Evolutionary conservation across 2,797 vertebrate genomes (phyloP), one percentile per base, ranked within the genome.

Genomic region (Merluccius polli): DNA sequence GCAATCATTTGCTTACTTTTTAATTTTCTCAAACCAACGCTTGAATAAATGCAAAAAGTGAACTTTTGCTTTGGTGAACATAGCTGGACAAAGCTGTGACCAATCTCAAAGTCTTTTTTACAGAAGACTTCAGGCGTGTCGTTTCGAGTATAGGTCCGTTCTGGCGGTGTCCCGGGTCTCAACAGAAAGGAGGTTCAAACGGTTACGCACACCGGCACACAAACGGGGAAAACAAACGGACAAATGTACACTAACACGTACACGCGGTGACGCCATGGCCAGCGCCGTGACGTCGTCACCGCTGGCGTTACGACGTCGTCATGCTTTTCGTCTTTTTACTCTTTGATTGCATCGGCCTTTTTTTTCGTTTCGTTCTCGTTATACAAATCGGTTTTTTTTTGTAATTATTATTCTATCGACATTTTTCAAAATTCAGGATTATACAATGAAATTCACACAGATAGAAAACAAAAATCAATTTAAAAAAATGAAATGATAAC

Each of bases 211-310:
- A 44, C 12, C 35, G 35, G 2, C 35, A 36, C 35, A 59, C 73
- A 79, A 81, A 86, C 77, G 24, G 48, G 48, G 77, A 63, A 87
- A 84, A 92, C 87, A 83, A 84, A 91, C 80, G 71, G 84, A 85
- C 82, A 88, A 78, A 89, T 86, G 87, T 85, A 86, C 48, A 90
- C 31, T 85, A 1, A 87, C 74, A 88, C 81, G 12, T 13, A 69
- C 89, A 87, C 90, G 83, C 89, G 71, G 82, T 90, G 91, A 91
- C 90, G 89, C 91, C 90, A 89, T 86, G 90, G 90, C 92, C 91
- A 90, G 90, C 89, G 82, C 21, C 81, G 82, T 92, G 92, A 93
- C 89, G 88, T 91, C 89, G 86, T 88, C 81, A 81, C 89, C 86
- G 87, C 89, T 87, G 90, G 89, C 89, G 52, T 89, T 80, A 83